A percentile compares a stretch with the other conserved stretches of the same genome.
These are phyloP conservation scores for Sinonovacula constricta DNA, from an alignment of 1,140 invertebrate species.

Conservation along the genomic window DNA sequence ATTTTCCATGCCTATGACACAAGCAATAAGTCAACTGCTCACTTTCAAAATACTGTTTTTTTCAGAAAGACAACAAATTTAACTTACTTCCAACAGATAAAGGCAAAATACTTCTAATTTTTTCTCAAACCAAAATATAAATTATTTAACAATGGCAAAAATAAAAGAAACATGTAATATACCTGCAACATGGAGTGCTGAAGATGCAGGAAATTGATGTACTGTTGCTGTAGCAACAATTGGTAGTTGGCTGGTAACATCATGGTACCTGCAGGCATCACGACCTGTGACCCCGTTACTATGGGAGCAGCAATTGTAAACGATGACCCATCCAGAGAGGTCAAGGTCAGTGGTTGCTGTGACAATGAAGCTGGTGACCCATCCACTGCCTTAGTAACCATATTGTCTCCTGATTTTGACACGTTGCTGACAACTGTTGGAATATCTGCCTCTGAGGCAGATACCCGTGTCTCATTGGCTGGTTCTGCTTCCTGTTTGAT, in stretches of 20 bases:
- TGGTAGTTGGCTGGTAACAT: constrained; percentile 35
- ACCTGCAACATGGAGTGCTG: constrained; percentile 45
- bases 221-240: constrained; percentile 47
- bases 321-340: constrained; percentile 19
- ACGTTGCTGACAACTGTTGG: constrained; percentile 15
- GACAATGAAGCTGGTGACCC: neutral
- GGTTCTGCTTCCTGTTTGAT: neutral
- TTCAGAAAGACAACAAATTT: too few relatives aligned
- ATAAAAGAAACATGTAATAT: too few relatives aligned
- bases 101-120: too few relatives aligned
- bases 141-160: too few relatives aligned
- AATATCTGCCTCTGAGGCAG: neutral
- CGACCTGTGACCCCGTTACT: constrained; percentile 16
- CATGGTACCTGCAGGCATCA: constrained; percentile 2
- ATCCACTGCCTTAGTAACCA: neutral
- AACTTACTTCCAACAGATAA: too few relatives aligned
- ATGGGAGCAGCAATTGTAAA: constrained; percentile 34
- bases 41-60: too few relatives aligned
- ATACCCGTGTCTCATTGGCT: neutral
- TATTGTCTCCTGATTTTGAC: neutral
- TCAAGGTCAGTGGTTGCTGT: constrained; percentile 33
- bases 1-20: too few relatives aligned
- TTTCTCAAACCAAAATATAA: too few relatives aligned
- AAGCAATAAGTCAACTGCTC: too few relatives aligned
- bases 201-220: constrained; percentile 47